phyloP scores from a whole-genome alignment of 2,113 vertebrate species.

The Peromyscus leucopus region DNA sequence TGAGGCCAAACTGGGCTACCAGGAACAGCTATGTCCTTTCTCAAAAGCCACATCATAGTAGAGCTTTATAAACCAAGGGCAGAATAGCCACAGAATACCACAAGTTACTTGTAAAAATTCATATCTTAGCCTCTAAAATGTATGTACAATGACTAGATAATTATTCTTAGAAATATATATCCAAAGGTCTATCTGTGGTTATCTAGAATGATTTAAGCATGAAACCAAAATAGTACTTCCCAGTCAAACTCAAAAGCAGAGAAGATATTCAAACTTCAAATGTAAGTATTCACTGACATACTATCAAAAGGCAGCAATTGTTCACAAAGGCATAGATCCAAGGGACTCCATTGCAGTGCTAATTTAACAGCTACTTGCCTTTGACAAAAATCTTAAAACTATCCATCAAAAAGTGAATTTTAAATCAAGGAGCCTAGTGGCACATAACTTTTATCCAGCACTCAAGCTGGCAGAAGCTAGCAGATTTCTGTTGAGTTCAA shows the following conservation, averaged over 20 bases:
- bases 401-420: conserved; percentile 30
- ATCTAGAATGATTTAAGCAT: conserved; percentile 27
- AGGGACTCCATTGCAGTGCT: not conserved
- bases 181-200: conserved; percentile 39
- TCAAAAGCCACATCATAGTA: not conserved
- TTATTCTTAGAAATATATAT: conserved; percentile 23
- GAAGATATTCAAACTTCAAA: conserved; percentile 28
- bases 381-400: conserved; percentile 54
- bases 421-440: not conserved
- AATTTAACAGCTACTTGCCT: not conserved
- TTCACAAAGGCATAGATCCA: not conserved
- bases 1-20: not conserved
- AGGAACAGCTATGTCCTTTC: not conserved
- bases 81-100: not conserved
- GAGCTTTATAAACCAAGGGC: not conserved
- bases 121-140: conserved; percentile 41
- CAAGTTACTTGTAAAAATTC: conserved; percentile 39
- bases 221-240: conserved; percentile 50
- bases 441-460: not conserved
- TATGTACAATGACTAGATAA: not conserved
- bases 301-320: not conserved
- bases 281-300: not conserved
- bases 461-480: not conserved
- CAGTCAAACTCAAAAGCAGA: conserved; percentile 40
- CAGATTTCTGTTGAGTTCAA: not conserved